Conservation (phyloP, 2,797 vertebrate species). For the Gallinago solitaria region DNA sequence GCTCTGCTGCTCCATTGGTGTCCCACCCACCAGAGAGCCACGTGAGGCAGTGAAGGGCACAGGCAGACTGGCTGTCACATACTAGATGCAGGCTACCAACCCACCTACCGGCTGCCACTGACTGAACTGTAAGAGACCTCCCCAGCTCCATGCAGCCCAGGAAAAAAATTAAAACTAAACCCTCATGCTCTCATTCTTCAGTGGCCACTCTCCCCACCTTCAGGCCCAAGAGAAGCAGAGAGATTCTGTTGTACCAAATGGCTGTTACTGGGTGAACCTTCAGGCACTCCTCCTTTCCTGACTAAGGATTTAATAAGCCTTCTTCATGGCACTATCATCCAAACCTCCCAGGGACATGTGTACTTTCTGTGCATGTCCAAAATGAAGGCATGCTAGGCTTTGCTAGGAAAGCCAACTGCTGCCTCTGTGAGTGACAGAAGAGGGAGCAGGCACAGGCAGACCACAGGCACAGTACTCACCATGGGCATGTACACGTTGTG, state of each 20-base stretch:
- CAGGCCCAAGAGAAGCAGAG: background rate
- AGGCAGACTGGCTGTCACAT: background rate
- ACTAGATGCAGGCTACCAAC: background rate
- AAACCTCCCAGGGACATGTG: background rate
- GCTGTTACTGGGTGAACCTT: background rate
- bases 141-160: background rate
- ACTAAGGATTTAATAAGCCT: background rate
- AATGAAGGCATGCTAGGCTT: background rate
- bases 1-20: background rate
- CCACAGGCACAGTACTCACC: constrained; percentile 73
- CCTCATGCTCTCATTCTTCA: background rate
- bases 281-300: background rate
- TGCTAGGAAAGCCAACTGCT: background rate
- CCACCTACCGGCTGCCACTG: background rate
- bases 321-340: background rate
- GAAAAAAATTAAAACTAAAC: background rate
- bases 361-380: background rate
- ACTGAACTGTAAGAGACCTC: background rate
- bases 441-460: background rate
- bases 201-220: background rate
- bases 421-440: background rate
- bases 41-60: rapidly evolving
- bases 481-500: constrained; percentile 93
- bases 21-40: background rate
- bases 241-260: background rate